Percentiles rank a stretch among this genome's conserved stretches.
phyloP scores from a whole-genome alignment of 2,888 invertebrate genomes.

The Protophormia terraenovae region DNA sequence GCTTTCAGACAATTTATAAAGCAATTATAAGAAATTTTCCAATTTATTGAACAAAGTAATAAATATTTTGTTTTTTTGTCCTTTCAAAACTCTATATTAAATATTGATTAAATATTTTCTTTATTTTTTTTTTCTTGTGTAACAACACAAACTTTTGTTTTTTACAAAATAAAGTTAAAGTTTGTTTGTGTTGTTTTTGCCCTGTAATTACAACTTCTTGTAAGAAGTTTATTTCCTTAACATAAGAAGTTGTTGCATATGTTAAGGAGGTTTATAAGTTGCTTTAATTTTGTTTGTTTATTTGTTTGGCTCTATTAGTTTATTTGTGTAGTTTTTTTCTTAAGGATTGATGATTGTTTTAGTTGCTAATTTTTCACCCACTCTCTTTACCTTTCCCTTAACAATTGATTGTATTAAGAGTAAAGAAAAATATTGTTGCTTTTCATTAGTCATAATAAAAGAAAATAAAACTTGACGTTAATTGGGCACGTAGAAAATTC shows the following conservation, averaged over 20 bases:
- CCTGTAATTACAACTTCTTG: conserved; percentile 50
- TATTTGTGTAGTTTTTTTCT: background rate
- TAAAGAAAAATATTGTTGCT: conserved; percentile 27
- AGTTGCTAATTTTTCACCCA: conserved; percentile 12
- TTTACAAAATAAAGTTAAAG: background rate
- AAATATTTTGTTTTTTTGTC: conserved; percentile 21
- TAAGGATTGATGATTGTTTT: conserved; percentile 40
- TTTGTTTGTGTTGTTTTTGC: background rate
- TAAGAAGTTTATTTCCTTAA: conserved; percentile 52
- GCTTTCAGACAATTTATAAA: conserved; percentile 47
- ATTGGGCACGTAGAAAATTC: conserved; percentile 59
- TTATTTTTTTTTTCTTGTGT: background rate
- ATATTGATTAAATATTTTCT: conserved; percentile 34
- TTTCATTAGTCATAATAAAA: conserved; percentile 52
- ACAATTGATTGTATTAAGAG: conserved; percentile 40
- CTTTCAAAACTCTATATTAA: too few species aligned
- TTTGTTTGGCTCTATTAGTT: conserved; percentile 55
- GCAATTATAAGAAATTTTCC: conserved; percentile 62
- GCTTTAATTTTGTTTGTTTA: background rate
- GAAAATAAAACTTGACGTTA: conserved; percentile 64
- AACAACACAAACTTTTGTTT: background rate
- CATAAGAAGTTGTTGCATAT: conserved; percentile 57
- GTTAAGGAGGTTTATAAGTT: conserved; percentile 43
- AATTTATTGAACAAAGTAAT: conserved; percentile 60
- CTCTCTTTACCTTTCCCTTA: background rate